Evolutionary conservation across 2,797 vertebrate species (phyloP).

Genomic region (Pseudomugil tenellus): DNA sequence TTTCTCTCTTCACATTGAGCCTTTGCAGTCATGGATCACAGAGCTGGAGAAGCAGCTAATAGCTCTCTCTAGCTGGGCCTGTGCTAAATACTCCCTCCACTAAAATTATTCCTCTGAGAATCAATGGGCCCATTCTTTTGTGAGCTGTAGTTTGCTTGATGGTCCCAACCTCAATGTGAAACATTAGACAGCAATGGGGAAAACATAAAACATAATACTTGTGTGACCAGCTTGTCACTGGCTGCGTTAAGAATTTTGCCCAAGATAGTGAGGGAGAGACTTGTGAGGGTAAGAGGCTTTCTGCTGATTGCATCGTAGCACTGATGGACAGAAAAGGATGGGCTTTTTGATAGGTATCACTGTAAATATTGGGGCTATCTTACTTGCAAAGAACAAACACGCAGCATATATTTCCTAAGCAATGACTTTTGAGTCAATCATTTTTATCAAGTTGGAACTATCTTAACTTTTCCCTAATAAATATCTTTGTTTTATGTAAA

Average conservation of each 20-base stretch:
- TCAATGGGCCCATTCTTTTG: slow-evolving; percentile 89
- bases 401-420: slow-evolving; percentile 24
- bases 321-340: slow-evolving; percentile 50
- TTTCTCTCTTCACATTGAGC: slow-evolving; percentile 82
- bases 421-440: neutral
- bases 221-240: slow-evolving; percentile 94
- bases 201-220: slow-evolving; percentile 99
- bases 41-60: slow-evolving; percentile 86
- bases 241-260: slow-evolving; percentile 85
- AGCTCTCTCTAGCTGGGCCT: slow-evolving; percentile 81
- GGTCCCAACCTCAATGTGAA: slow-evolving; percentile 89
- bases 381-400: slow-evolving; percentile 47
- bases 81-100: slow-evolving; percentile 85
- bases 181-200: slow-evolving; percentile 93
- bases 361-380: slow-evolving; percentile 63
- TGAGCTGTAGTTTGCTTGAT: slow-evolving; percentile 84
- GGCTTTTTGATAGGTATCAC: slow-evolving; percentile 33
- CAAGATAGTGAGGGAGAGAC: slow-evolving; percentile 81
- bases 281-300: slow-evolving; percentile 76
- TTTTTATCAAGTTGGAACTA: slow-evolving; percentile 8
- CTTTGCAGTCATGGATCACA: slow-evolving; percentile 86
- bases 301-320: slow-evolving; percentile 67
- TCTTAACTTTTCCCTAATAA: neutral
- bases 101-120: slow-evolving; percentile 89
- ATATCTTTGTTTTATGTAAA: neutral